These are phyloP conservation scores for Oligia latruncula DNA, from an alignment of 2,888 invertebrate species.

Conservation along the genomic window DNA sequence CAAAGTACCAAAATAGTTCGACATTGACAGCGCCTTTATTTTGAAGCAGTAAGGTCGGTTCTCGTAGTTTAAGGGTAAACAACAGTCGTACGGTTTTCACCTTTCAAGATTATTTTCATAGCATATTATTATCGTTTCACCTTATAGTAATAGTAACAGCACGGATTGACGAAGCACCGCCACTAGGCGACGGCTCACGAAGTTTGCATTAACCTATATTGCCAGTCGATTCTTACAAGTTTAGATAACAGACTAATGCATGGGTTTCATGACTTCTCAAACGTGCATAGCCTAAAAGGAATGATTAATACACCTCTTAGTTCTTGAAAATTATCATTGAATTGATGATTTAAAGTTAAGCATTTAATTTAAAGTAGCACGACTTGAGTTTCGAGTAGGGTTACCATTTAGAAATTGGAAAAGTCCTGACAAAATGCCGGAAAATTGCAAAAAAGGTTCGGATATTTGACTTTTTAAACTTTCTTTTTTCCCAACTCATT, in stretches of 20 bases:
- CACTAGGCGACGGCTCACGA: slow-evolving; percentile 51
- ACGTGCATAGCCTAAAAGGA: slow-evolving; percentile 45
- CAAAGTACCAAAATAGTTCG: not conserved
- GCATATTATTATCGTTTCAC: slow-evolving; percentile 17
- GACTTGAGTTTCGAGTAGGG: not conserved
- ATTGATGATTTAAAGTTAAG: slow-evolving; percentile 23
- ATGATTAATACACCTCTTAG: slow-evolving; percentile 34
- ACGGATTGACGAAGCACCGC: slow-evolving; percentile 27
- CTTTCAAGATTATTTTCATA: slow-evolving; percentile 1
- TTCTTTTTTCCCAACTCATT: not conserved
- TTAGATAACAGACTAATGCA: slow-evolving; percentile 52
- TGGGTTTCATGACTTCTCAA: slow-evolving; percentile 40
- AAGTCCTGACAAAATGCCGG: not conserved
- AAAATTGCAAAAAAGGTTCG: not conserved
- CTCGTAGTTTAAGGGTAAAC: not conserved
- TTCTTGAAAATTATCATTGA: slow-evolving; percentile 14
- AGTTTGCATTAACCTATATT: slow-evolving; percentile 60
- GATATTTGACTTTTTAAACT: not conserved
- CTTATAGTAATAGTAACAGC: slow-evolving; percentile 18
- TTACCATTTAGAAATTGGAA: not conserved
- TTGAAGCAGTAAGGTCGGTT: not conserved
- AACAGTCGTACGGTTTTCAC: not conserved
- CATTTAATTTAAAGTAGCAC: slow-evolving; percentile 23
- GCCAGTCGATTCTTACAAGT: slow-evolving; percentile 31
- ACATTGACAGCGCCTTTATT: not conserved